Conservation (phyloP, 2,888 invertebrate genomes). For the Chrysolina americana region DNA sequence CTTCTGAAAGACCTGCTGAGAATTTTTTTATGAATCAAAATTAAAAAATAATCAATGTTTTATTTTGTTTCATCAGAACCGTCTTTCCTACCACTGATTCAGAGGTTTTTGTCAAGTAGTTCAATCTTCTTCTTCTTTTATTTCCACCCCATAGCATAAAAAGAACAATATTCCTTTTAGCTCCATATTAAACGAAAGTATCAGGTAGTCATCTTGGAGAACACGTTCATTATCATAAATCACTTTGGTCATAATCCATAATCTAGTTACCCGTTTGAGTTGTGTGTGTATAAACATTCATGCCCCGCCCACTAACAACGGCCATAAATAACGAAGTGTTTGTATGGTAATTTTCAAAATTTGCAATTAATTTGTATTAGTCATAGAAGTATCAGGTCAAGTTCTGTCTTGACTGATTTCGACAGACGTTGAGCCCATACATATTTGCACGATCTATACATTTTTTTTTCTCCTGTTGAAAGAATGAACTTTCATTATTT, state of each 20-base stretch:
- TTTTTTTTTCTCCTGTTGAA: too few species aligned
- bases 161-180: background rate
- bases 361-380: constrained; percentile 37
- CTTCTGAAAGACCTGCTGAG: too few species aligned
- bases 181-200: background rate
- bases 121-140: too few species aligned
- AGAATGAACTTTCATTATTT: too few species aligned
- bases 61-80: too few species aligned
- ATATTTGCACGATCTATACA: too few species aligned
- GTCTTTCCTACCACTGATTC: too few species aligned
- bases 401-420: constrained; percentile 8
- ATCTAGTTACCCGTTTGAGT: constrained; percentile 8
- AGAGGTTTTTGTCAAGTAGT: too few species aligned
- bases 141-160: too few species aligned
- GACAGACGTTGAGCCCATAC: background rate
- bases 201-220: background rate
- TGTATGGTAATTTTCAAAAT: constrained; percentile 44
- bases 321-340: constrained; percentile 32
- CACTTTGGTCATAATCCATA: constrained; percentile 16
- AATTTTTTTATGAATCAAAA: too few species aligned
- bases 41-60: too few species aligned
- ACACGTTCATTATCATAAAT: constrained; percentile 1
- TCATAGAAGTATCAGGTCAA: constrained; percentile 34
- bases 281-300: background rate
- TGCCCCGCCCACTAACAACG: constrained; percentile 14